Evolutionary conservation across 2,888 invertebrate genomes (phyloP).

Genomic region (Brachypalpus laphriformis): DNA sequence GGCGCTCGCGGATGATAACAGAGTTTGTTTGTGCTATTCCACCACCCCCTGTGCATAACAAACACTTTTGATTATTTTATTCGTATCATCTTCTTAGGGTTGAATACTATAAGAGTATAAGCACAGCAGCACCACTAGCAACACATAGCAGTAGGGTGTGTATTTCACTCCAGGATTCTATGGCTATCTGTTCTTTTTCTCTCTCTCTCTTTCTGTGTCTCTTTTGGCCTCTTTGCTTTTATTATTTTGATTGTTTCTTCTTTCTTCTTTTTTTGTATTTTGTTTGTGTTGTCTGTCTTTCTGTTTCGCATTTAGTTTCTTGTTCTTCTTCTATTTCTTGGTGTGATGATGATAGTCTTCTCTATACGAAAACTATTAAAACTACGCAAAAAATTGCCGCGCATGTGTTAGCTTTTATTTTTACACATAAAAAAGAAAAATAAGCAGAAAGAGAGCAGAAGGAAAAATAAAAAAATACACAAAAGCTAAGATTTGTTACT

Average conservation of each 20-base stretch:
- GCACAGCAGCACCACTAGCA: neutral
- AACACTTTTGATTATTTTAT: constrained; percentile 23
- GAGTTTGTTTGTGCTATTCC: neutral
- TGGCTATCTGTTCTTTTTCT: constrained; percentile 14
- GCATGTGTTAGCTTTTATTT: constrained; percentile 63
- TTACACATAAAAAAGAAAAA: constrained; percentile 22
- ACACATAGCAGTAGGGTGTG: neutral
- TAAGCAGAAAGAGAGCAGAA: neutral
- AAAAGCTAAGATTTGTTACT: neutral
- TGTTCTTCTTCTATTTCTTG: neutral
- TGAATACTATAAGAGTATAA: neutral
- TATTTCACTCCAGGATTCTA: constrained; percentile 17
- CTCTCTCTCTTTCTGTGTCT: neutral
- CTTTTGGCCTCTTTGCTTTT: constrained; percentile 10
- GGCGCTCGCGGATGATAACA: neutral
- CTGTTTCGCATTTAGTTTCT: constrained; percentile 23
- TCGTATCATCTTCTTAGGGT: constrained; percentile 17
- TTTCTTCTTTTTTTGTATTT: neutral
- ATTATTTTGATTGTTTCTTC: constrained; percentile 17
- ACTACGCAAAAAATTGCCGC: constrained; percentile 56
- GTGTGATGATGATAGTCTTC: constrained; percentile 12
- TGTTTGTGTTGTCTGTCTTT: constrained; percentile 22
- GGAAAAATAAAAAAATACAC: neutral
- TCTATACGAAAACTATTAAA: constrained; percentile 42
- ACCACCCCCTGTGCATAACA: neutral